Evolutionary conservation across 1,140 invertebrate species (phyloP), one percentile per base, ranked within the genome.

Genomic region (Muscidifurax raptorellus): DNA sequence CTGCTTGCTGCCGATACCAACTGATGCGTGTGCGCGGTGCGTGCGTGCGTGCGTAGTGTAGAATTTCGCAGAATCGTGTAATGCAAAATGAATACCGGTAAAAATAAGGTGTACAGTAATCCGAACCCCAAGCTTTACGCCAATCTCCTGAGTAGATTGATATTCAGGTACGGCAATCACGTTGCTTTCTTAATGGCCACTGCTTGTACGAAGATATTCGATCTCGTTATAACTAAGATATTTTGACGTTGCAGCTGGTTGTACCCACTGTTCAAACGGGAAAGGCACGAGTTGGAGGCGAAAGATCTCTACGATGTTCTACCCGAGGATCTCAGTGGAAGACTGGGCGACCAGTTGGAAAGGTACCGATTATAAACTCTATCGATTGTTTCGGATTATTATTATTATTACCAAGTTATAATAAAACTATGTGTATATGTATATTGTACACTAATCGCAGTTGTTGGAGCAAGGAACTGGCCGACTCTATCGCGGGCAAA

Each of bases 121-220:
- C 69, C 69, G 27, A 71, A 71, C 30, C 69, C 69, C n/a, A 71
- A 71, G 69, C 69, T 71, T 32, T 71, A 71, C 69, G 69, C 69
- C 28, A 71, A 71, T 32, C 25, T 71, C 6, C 25, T 71, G 69
- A 25, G 69, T 28, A 27, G 69, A 71, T 28, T 71, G 25, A 2
- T 32, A 7, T 71, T 71, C 28, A 25, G 69, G 69, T 71, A n/a
- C n/a, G n/a, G n/a, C n/a, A n/a, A n/a, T n/a, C n/a, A n/a, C n/a
- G n/a, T n/a, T n/a, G n/a, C n/a, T n/a, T n/a, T n/a, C n/a, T n/a
- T n/a, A n/a, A n/a, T n/a, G n/a, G n/a, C n/a, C n/a, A n/a, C n/a
- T n/a, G n/a, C n/a, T n/a, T n/a, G n/a, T n/a, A n/a, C n/a, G n/a
- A n/a, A n/a, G n/a, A n/a, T n/a, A n/a, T n/a, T n/a, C n/a, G n/a